These are phyloP conservation scores for Lacerta viridis DNA, from an alignment of 2,797 vertebrate species.

Conservation along the genomic window DNA sequence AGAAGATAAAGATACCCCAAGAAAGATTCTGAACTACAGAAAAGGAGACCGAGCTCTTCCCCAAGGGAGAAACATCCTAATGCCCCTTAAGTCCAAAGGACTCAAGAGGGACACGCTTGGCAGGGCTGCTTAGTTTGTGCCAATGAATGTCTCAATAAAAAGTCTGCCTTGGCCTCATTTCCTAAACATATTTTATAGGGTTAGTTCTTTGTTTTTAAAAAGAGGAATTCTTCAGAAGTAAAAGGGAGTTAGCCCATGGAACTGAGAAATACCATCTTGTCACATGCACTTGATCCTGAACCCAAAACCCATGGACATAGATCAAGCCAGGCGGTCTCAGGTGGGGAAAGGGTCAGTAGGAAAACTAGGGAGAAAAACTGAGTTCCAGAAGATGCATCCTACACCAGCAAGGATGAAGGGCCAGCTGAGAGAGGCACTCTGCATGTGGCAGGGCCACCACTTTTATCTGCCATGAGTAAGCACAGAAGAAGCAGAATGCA, in stretches of 20 bases:
- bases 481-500: background rate
- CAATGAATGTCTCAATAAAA: background rate
- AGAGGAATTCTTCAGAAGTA: background rate
- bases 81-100: background rate
- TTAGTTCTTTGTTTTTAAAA: no score
- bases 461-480: background rate
- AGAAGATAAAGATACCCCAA: background rate
- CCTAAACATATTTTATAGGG: no score
- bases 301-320: background rate
- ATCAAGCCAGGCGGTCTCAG: background rate
- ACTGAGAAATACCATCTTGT: background rate
- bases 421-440: background rate
- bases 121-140: background rate
- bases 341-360: background rate
- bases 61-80: background rate
- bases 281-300: no score
- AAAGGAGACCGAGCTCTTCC: background rate
- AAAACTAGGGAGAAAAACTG: background rate
- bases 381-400: background rate
- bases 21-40: background rate
- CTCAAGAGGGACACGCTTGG: background rate
- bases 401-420: background rate
- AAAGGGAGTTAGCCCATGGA: no score
- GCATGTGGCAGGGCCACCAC: background rate
- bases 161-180: background rate